These are phyloP conservation scores for Ariolimax columbianus DNA, from an alignment of 2,888 invertebrate genomes.

Conservation along the genomic window DNA sequence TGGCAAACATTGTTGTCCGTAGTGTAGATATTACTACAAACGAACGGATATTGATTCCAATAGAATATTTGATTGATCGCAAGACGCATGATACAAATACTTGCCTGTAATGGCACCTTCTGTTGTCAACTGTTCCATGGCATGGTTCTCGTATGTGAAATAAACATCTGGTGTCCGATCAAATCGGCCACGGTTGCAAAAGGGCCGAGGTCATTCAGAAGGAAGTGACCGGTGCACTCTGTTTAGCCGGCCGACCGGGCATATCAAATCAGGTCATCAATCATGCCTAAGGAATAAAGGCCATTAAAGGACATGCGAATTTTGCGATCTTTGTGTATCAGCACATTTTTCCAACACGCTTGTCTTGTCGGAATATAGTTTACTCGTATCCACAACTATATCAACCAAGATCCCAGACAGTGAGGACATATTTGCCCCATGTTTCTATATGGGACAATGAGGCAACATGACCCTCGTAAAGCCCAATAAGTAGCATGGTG, in stretches of 20 bases:
- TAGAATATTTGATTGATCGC: not conserved
- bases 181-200: not conserved
- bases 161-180: not conserved
- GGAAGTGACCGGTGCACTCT: constrained; percentile 10
- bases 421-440: too few relatives aligned
- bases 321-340: too few relatives aligned
- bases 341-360: too few relatives aligned
- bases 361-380: too few relatives aligned
- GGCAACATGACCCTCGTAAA: too few relatives aligned
- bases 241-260: not conserved
- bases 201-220: constrained; percentile 29
- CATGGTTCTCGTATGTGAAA: not conserved
- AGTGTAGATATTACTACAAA: not conserved
- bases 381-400: too few relatives aligned
- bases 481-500: too few relatives aligned
- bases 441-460: too few relatives aligned
- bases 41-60: not conserved
- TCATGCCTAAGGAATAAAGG: too few relatives aligned
- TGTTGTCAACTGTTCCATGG: constrained; percentile 24
- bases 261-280: not conserved
- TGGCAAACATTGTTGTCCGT: too few relatives aligned
- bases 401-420: too few relatives aligned
- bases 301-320: too few relatives aligned
- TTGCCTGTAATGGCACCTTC: constrained; percentile 6
- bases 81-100: not conserved